These are phyloP conservation scores for Tokudaia muenninki DNA, from an alignment of 2,797 vertebrate species.

Conservation along the genomic window DNA sequence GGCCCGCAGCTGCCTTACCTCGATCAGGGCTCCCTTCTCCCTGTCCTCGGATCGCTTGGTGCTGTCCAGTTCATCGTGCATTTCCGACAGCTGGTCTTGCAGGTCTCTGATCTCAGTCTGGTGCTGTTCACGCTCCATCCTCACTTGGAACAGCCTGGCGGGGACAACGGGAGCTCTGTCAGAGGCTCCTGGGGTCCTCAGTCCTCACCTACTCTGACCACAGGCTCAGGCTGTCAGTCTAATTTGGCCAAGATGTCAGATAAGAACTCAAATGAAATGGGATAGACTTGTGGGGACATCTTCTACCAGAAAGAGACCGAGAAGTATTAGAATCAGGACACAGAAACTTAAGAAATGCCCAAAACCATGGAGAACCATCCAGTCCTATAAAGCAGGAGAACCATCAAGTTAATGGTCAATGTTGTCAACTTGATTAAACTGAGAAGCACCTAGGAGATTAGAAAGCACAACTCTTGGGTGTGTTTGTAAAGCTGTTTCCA, in stretches of 20 bases:
- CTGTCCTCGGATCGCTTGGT: slow-evolving; percentile 92
- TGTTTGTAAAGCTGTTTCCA: background rate
- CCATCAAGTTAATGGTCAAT: background rate
- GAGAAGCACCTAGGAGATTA: background rate
- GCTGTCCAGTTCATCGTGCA: slow-evolving; percentile 97
- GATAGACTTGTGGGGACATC: background rate
- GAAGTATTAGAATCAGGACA: background rate
- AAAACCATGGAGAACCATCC: background rate
- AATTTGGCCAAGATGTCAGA: background rate
- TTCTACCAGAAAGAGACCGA: background rate
- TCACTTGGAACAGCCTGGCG: slow-evolving; percentile 96
- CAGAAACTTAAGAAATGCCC: background rate
- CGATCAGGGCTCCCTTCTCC: slow-evolving; percentile 93
- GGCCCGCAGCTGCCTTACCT: slow-evolving; percentile 87
- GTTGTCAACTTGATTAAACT: background rate
- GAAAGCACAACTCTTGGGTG: background rate
- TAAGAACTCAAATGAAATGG: slow-evolving; percentile 5
- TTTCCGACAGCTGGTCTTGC: slow-evolving; percentile 99
- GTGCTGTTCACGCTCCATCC: slow-evolving; percentile 97
- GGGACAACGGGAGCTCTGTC: background rate
- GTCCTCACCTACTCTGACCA: background rate
- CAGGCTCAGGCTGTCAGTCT: background rate
- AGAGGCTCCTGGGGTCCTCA: background rate
- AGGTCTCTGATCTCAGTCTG: slow-evolving; percentile 98
- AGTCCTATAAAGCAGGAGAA: background rate